A percentile compares a stretch with the other conserved stretches of the same genome.
Evolutionary conservation across 2,113 vertebrate genomes (phyloP).

Genomic region (Mionectes macconnelli): DNA sequence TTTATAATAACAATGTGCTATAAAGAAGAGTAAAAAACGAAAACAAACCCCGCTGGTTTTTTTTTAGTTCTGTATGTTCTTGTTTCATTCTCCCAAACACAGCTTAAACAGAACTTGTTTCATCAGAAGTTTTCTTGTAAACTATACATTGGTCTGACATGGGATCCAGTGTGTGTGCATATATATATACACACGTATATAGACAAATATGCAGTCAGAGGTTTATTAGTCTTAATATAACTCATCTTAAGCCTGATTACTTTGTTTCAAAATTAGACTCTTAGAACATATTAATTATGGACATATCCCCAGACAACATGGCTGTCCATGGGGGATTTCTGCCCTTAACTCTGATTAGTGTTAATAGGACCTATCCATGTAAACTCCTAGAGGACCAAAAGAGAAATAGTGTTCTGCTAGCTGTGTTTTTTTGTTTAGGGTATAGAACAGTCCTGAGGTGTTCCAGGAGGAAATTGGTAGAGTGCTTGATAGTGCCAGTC

Average conservation of each 20-base stretch:
- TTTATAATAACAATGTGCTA: not conserved
- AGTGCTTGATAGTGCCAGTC: not conserved
- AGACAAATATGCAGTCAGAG: conserved; percentile 27
- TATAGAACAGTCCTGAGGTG: not conserved
- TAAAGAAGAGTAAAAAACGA: not conserved
- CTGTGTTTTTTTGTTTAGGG: not conserved
- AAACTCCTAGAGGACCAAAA: conserved; percentile 2
- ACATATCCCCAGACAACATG: not conserved
- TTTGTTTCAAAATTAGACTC: conserved; percentile 45
- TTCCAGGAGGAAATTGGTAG: not conserved
- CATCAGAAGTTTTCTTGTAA: not conserved
- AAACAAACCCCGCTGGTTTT: not conserved
- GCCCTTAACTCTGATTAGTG: conserved; percentile 10
- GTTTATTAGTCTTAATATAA: conserved; percentile 34
- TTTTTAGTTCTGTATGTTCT: not conserved
- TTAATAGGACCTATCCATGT: not conserved
- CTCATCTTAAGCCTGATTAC: conserved; percentile 30
- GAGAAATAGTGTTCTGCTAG: not conserved
- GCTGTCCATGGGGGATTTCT: not conserved
- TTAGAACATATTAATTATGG: conserved; percentile 43
- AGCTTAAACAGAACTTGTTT: not conserved
- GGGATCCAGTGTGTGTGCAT: not conserved
- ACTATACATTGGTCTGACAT: not conserved
- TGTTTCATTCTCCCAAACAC: not conserved
- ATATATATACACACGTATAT: not conserved